phyloP scores from a whole-genome alignment of 2,113 vertebrate species.

The Chroicocephalus ridibundus region DNA sequence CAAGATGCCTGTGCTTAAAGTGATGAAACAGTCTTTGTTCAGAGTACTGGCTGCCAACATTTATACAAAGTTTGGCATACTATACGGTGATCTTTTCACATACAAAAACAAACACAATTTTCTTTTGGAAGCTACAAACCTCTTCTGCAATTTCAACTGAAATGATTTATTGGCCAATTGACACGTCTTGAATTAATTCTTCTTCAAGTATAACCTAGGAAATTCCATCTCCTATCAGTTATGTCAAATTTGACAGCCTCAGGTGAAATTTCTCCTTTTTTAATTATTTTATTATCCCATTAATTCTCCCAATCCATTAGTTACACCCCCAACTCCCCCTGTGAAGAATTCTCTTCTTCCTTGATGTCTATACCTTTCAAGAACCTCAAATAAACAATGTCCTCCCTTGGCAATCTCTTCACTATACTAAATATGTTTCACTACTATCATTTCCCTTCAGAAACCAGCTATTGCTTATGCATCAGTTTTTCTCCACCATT shows the following conservation, averaged over 20 bases:
- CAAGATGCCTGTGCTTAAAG: neutral
- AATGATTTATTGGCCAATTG: constrained; percentile 52
- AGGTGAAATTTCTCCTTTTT: constrained; percentile 51
- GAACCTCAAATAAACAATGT: constrained; percentile 16
- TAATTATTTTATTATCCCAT: constrained; percentile 61
- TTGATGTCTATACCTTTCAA: neutral
- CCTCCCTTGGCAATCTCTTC: neutral
- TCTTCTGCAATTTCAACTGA: constrained; percentile 12
- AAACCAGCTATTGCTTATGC: neutral
- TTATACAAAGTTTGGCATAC: constrained; percentile 15
- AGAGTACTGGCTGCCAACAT: neutral
- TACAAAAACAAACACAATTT: constrained; percentile 34
- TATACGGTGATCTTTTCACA: neutral
- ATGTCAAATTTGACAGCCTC: constrained; percentile 44
- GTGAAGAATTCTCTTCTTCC: constrained; percentile 2
- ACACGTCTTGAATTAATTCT: constrained; percentile 42
- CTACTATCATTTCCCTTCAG: neutral
- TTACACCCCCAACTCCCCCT: neutral
- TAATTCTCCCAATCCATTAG: constrained; percentile 43
- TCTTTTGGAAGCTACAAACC: constrained; percentile 13
- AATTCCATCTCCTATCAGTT: constrained; percentile 40
- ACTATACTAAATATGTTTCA: neutral
- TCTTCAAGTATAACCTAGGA: constrained; percentile 46
- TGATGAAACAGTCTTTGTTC: neutral
- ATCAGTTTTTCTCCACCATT: neutral